Base-by-base conservation (phyloP, 2,888 invertebrate genomes). In the Agrilus mali region DNA sequence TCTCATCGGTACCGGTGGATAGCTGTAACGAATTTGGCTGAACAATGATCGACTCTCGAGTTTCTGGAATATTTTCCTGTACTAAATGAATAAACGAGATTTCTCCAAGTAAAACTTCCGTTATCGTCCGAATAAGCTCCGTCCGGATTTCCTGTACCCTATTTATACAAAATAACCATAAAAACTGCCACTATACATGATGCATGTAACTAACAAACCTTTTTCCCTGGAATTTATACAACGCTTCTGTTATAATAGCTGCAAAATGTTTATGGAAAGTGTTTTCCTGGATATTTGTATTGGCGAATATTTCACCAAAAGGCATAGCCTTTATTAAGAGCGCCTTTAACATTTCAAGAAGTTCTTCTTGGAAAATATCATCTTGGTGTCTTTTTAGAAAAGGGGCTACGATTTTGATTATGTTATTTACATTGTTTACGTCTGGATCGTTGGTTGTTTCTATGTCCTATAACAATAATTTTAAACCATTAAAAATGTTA, bases 301-400 rank as follows among this genome's bases (percentile, higher is more conserved):
- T 61, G 8, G 48, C 49, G 27, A 50, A 51, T 37, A 53, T 49
- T 34, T 51, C 45, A 2, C 51, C 49, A 35, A 65, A 59, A 12
- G 63, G 56, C 33, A 61, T 59, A 2, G 65, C 59, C 41, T 64
- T 68, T 10, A 74, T 53, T 36, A 77, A 69, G 27, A 73, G 65
- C 31, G 70, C 62, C 36, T 72, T 70, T 17, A 79, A 59, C 20
- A 69, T 57, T 45, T 72, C 71, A 17, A 77, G 52, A 14, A 77
- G 61, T 15, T 73, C 71, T 13, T 66, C 55, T 1, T 71, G 69
- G 50, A 74, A 73, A 36, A 69, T 61, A 53, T 76, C 75, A 37
- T 73, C 73, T 46, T 71, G 70, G 56, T 74, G 74, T 32, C 69
- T 56, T 32, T 74, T 60, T 45, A 78, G 60, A 57, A 75, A 74